Percentiles rank a stretch among this genome's conserved stretches.
phyloP scores from a whole-genome alignment of 2,797 vertebrate genomes.

The Stomatorhinus walkeri region DNA sequence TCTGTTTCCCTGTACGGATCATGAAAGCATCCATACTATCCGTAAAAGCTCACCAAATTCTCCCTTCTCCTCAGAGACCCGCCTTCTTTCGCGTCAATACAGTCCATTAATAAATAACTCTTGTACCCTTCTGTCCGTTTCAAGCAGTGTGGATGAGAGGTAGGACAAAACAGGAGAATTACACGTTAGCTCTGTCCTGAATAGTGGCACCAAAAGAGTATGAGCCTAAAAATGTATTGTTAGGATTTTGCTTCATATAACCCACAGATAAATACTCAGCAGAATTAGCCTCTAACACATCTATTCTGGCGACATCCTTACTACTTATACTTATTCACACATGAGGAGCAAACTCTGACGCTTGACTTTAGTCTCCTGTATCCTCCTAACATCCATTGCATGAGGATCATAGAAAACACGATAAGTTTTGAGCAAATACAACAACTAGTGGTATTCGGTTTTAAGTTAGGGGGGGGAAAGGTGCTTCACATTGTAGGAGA shows the following conservation, averaged over 20 bases:
- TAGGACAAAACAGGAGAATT: conserved; percentile 28
- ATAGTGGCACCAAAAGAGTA: background rate
- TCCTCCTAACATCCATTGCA: background rate
- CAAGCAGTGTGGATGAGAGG: conserved; percentile 33
- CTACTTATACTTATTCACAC: background rate
- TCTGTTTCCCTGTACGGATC: background rate
- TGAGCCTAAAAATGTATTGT: background rate
- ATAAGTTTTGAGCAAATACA: background rate
- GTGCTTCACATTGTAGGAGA: background rate
- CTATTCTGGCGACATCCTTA: background rate
- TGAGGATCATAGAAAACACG: background rate
- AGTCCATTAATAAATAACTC: background rate
- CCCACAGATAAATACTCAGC: background rate
- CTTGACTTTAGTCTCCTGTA: background rate
- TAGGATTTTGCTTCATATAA: background rate
- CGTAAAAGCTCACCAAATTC: background rate
- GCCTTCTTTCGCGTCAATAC: background rate
- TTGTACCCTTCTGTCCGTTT: background rate
- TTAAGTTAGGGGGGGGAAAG: background rate
- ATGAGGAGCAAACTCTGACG: background rate
- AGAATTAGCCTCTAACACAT: background rate
- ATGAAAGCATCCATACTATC: background rate
- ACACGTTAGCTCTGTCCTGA: background rate
- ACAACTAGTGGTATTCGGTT: background rate
- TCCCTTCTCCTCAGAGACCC: background rate